phyloP scores from a whole-genome alignment of 2,797 vertebrate genomes.

The Anniella stebbinsi region DNA sequence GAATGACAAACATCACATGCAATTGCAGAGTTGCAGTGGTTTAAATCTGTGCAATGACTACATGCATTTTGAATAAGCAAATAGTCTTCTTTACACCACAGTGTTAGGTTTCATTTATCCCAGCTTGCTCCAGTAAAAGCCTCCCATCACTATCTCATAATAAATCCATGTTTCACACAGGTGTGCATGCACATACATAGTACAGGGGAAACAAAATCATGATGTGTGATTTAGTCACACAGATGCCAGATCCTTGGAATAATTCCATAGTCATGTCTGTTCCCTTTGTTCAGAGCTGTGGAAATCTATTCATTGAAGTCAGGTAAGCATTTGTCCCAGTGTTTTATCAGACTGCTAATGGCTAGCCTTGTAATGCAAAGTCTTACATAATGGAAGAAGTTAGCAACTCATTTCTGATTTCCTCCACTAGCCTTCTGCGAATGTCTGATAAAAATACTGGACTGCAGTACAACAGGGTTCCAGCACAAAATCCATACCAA shows the following conservation, averaged over 20 bases:
- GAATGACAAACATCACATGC: background rate
- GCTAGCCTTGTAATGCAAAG: background rate
- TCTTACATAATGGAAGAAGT: background rate
- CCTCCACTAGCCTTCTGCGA: background rate
- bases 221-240: background rate
- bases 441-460: background rate
- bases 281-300: background rate
- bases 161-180: background rate
- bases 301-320: background rate
- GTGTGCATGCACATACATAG: background rate
- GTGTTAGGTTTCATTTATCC: background rate
- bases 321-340: background rate
- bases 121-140: background rate
- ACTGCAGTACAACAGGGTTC: background rate
- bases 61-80: background rate
- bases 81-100: background rate
- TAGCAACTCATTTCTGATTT: no score
- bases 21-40: background rate
- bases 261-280: background rate
- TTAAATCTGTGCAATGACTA: background rate
- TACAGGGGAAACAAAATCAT: background rate
- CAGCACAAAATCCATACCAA: background rate
- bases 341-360: background rate
- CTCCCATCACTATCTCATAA: background rate
- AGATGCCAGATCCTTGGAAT: background rate